phyloP scores from a whole-genome alignment of 2,888 invertebrate genomes.

The Leptogaster cylindrica region DNA sequence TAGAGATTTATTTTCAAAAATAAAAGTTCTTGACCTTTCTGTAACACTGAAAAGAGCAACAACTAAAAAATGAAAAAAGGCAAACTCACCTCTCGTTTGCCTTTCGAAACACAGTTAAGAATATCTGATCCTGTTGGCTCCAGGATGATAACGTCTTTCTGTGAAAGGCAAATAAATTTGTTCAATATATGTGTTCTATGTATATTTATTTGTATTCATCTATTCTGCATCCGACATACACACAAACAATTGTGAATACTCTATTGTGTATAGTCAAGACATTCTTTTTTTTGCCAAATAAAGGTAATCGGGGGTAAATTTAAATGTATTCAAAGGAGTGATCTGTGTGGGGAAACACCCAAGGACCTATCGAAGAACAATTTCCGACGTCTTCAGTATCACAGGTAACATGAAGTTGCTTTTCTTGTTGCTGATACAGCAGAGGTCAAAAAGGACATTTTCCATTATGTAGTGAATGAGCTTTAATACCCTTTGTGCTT shows the following conservation, averaged over 20 bases:
- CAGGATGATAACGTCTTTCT: slow-evolving; percentile 87
- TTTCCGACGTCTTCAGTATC: too few relatives aligned
- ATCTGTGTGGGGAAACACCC: not conserved
- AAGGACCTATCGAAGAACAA: too few relatives aligned
- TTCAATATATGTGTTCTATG: not conserved
- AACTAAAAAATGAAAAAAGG: too few relatives aligned
- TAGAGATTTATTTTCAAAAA: slow-evolving; percentile 18
- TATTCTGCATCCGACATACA: not conserved
- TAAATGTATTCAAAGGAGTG: slow-evolving; percentile 11
- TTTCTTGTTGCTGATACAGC: too few relatives aligned
- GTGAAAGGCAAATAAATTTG: slow-evolving; percentile 59
- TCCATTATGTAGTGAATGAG: too few relatives aligned
- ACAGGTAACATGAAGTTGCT: too few relatives aligned
- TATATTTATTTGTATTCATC: too few relatives aligned
- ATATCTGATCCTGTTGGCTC: slow-evolving; percentile 83
- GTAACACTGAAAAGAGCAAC: slow-evolving; percentile 16
- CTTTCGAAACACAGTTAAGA: slow-evolving; percentile 90
- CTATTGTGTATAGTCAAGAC: not conserved
- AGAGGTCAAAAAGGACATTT: too few relatives aligned
- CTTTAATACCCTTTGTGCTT: too few relatives aligned
- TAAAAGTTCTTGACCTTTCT: not conserved
- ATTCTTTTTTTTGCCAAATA: slow-evolving; percentile 19
- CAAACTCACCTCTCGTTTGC: slow-evolving; percentile 91
- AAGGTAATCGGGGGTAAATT: slow-evolving; percentile 29
- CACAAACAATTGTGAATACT: not conserved